Evolutionary conservation across 2,113 vertebrate genomes (phyloP), one percentile per base, ranked within the genome.

Genomic region (Strigops habroptila): DNA sequence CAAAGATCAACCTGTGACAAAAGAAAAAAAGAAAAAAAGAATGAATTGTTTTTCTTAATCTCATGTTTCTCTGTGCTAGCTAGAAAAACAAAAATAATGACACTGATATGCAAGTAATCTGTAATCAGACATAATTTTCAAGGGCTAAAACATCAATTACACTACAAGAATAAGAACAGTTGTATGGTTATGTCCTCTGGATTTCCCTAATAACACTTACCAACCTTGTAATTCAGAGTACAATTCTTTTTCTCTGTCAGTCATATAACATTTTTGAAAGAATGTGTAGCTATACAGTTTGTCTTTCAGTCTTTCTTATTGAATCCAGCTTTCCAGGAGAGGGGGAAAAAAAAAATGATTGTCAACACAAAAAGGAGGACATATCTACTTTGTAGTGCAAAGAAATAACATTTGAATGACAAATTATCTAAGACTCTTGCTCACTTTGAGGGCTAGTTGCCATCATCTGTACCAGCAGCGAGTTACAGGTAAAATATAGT

Each of bases 271-370:
- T 82, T 80, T 75, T 48, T 52, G 14, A 71, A 68, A 64, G 6
- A 67, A 6, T 7, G 6, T 17, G 21, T 10, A 60, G 19, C 22
- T 77, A 44, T 3, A 12, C 8, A 41, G 4, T 51, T 89, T 74
- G 6, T 22, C 21, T 65, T 80, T 81, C 21, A n/a, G 8, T 23
- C 8, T 28, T 80, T 70, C 18, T 17, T 65, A 31, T 2, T 49
- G 22, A 82, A 64, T 37, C 8, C 5, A 67, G 0, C 7, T 1
- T 69, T 52, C 21, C 15, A 52, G 18, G 9, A 33, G 14, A 59
- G 3, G 14, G n/a, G 5, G 33, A 44, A 2, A 2, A 15, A 76
- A 21, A 16, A 6, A 23, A 0, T 31, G 7, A 18, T 9, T 57
- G 7, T 27, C 13, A 33, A 59, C 3, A 48, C 23, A 19, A n/a